These are phyloP conservation scores for Strigamia maritima DNA, from an alignment of 2,888 invertebrate genomes.

Conservation along the genomic window DNA sequence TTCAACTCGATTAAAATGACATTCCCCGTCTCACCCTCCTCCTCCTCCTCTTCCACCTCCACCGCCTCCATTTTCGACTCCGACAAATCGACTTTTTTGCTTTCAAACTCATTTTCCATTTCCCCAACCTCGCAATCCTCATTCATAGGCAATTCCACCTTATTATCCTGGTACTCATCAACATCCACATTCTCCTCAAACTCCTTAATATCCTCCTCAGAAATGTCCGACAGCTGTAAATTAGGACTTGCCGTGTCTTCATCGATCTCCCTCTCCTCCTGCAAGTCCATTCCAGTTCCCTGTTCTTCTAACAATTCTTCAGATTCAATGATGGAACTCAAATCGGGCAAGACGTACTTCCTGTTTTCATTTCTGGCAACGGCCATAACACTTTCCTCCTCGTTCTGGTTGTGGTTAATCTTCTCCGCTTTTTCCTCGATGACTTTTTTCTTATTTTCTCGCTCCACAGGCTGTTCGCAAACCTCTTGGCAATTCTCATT, in stretches of 20 bases:
- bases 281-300: background rate
- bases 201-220: background rate
- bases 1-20: constrained; percentile 16
- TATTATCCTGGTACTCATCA: background rate
- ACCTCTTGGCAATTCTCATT: too few species aligned
- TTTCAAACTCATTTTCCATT: background rate
- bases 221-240: background rate
- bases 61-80: background rate
- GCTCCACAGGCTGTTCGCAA: too few species aligned
- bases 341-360: background rate
- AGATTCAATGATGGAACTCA: constrained; percentile 17
- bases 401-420: background rate
- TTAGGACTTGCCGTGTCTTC: background rate
- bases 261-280: background rate
- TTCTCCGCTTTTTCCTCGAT: background rate
- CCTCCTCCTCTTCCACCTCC: background rate
- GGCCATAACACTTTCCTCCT: background rate
- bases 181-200: background rate
- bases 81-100: background rate
- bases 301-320: background rate
- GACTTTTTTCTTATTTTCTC: background rate
- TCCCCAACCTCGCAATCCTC: background rate
- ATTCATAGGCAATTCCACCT: background rate
- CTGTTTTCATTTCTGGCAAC: background rate
- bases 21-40: background rate